Evolutionary conservation across 2,797 vertebrate genomes (phyloP).

Genomic region (Alosa sapidissima): DNA sequence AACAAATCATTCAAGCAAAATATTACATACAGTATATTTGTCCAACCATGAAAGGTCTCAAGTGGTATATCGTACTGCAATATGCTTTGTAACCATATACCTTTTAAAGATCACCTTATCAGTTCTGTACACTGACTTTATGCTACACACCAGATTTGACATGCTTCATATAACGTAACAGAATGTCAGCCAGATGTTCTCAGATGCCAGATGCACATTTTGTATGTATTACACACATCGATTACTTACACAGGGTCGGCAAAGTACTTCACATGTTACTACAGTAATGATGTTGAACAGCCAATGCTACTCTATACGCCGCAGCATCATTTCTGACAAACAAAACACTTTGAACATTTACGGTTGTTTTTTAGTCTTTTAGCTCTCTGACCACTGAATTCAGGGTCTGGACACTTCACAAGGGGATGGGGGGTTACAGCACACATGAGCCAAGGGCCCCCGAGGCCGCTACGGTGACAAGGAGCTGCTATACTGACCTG

Average conservation of each 20-base stretch:
- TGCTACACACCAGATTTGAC: background rate
- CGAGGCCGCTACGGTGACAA: background rate
- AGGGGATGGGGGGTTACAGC: background rate
- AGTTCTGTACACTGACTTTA: conserved; percentile 10
- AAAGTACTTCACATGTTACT: background rate
- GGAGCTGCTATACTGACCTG: conserved; percentile 75
- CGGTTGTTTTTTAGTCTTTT: background rate
- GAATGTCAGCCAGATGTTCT: background rate
- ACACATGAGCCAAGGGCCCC: background rate
- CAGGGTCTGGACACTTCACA: background rate
- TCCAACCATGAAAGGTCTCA: background rate
- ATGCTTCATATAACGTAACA: background rate
- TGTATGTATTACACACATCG: background rate
- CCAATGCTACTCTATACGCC: no score
- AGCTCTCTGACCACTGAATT: background rate
- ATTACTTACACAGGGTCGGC: background rate
- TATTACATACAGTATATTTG: background rate
- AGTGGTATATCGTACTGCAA: background rate
- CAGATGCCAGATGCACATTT: background rate
- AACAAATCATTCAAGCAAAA: background rate
- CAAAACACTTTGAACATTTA: background rate
- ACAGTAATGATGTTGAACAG: no score
- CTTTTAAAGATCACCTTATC: background rate
- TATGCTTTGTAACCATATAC: background rate
- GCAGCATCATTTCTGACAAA: background rate